phyloP scores from a whole-genome alignment of 2,888 invertebrate genomes.

The Mythimna lalbum region DNA sequence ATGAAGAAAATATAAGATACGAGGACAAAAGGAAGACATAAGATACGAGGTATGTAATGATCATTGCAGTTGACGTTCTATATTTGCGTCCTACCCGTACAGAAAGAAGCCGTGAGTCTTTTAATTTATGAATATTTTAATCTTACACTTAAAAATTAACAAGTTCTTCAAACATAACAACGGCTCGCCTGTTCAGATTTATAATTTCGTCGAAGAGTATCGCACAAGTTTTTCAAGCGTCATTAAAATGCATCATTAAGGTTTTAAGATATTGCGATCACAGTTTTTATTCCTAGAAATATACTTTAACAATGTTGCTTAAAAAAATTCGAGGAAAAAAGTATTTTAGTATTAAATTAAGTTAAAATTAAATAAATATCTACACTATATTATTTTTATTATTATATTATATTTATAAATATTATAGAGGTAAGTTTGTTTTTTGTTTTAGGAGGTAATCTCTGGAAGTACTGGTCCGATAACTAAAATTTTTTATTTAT shows the following conservation, averaged over 20 bases:
- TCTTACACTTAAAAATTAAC: not conserved
- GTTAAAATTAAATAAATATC: too few species aligned
- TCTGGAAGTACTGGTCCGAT: too few species aligned
- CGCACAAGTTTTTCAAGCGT: constrained; percentile 24
- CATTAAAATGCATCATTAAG: constrained; percentile 52
- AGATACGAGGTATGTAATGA: too few species aligned
- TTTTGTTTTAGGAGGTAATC: too few species aligned
- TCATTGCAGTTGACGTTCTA: not conserved
- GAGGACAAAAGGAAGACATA: too few species aligned
- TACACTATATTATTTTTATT: too few species aligned
- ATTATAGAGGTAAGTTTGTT: too few species aligned
- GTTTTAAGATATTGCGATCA: constrained; percentile 10
- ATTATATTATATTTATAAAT: too few species aligned
- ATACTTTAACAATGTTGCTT: constrained; percentile 2
- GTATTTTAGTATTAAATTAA: not conserved
- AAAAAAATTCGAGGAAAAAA: not conserved
- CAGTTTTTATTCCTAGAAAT: not conserved
- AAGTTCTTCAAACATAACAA: not conserved
- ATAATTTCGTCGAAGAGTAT: constrained; percentile 16
- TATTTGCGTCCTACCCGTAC: not conserved
- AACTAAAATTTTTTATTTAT: too few species aligned
- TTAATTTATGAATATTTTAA: not conserved
- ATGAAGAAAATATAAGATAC: too few species aligned
- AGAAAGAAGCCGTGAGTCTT: not conserved
- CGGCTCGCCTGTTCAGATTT: not conserved